phyloP scores from a whole-genome alignment of 2,113 vertebrate genomes.

The Erinaceus europaeus region DNA sequence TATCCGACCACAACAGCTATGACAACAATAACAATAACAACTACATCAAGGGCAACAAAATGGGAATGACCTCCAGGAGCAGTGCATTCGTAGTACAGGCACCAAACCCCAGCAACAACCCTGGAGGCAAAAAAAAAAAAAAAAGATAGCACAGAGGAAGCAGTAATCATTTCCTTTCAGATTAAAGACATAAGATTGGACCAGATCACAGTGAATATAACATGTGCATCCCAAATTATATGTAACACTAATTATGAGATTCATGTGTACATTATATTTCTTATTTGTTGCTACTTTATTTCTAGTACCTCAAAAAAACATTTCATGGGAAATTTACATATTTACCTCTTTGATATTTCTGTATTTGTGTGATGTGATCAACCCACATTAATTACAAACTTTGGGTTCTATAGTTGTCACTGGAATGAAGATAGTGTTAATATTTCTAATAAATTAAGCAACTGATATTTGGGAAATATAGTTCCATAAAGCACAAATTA shows the following conservation, averaged over 20 bases:
- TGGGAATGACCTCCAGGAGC: too few species aligned
- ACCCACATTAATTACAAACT: not conserved
- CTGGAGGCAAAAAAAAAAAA: too few species aligned
- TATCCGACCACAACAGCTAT: too few species aligned
- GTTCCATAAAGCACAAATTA: not conserved
- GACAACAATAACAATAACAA: too few species aligned
- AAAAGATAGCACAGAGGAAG: too few species aligned
- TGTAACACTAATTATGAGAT: not conserved
- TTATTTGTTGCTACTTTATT: not conserved
- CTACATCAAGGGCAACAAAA: too few species aligned
- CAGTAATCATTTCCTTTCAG: too few species aligned
- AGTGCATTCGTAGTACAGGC: too few species aligned
- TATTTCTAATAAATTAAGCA: not conserved
- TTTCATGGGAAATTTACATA: not conserved
- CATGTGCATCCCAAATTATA: not conserved
- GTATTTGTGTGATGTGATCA: not conserved
- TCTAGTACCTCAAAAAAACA: not conserved
- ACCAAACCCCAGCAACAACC: too few species aligned
- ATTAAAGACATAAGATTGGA: too few species aligned
- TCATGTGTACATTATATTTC: not conserved
- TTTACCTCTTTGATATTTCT: not conserved
- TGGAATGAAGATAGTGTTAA: not conserved
- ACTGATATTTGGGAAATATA: not conserved
- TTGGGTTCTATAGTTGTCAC: not conserved
- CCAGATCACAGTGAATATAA: not conserved